Evolutionary conservation across 2,113 vertebrate species (phyloP), one percentile per base, ranked within the genome.

Genomic region (Ascaphus truei): DNA sequence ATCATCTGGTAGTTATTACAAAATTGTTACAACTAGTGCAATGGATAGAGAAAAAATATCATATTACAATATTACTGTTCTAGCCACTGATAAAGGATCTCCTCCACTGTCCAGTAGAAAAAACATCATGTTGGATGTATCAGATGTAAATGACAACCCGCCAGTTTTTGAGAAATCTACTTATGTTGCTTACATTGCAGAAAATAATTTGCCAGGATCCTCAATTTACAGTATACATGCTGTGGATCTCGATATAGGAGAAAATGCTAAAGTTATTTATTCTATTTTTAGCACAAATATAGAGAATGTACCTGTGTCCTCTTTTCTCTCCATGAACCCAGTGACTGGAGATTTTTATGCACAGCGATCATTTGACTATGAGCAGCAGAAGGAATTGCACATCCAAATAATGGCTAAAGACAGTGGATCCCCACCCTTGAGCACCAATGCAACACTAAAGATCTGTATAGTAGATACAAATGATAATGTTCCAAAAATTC

Each of bases 401-500:
- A 62, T 68, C 4, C 25, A 7, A n/a, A 84, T 93, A 73, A 85
- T 89, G 77, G 73, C 64, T 4, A 37, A 37, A 13, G 71, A 76
- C n/a, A 12, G 34, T 33, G 41, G 68, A 4, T 53, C 47, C 12
- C 67, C 68, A 16, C 56, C 75, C 9, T 61, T 72, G 23, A 73
- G 50, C 59, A 71, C 55, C 33, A 76, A 67, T 34, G 58, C 68
- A 27, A 73, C 71, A 12, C 41, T 80, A 16, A 48, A 53, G 48
- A 16, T 79, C 3, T 41, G 58, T 45, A 68, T 87, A 5, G 74
- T 75, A 1, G 85, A 87, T 72, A 62, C 79, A 1, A 88, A 86
- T 62, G 86, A 88, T 18, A 88, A 88, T 50, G 3, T 77, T 5
- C 84, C 84, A 12, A 23, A 26, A 2, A 81, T 86, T 55, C 45